Base-by-base conservation (phyloP, 2,113 vertebrate species). In the Corydoras sp. region DNA sequence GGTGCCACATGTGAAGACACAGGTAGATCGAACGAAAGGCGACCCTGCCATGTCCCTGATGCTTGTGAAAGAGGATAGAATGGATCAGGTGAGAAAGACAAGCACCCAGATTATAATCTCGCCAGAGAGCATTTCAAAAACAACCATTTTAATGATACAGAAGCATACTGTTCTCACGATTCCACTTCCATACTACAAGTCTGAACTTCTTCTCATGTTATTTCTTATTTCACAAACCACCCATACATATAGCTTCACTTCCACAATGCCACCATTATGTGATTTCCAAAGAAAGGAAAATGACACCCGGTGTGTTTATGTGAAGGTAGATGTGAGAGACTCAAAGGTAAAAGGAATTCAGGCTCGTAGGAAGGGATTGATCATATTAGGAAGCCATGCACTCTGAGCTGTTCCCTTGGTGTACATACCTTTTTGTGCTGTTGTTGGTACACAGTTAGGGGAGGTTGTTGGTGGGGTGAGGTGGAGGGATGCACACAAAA, bases 361-460 rank as follows among this genome's bases (percentile, higher is more conserved):
- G 35, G 35, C 4, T 43, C 13, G 6, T 14, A 68, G 32, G 15
- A 12, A 55, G 29, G 12, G 12, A 56, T 5, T 12, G 65, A 30
- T 43, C 35, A 43, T 77, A 60, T 43, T 35, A 64, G 59, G 53
- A 35, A 18, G 72, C 59, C 58, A 76, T 71, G 74, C 49, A 61
- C 63, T 68, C 53, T 62, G 56, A 55, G 63, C 7, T 4, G 58
- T 62, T 64, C 8, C 29, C 58, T 68, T 71, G 72, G 54, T 14
- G 65, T 74, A 81, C 81, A 49, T 83, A 83, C 81, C 80, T 83
- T 48, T 78, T 83, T 51, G 62, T 58, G 62, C 77, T 80, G 73
- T 50, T 71, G 74, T 30, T n/a, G n/a, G 68, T 69, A 76, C 58
- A 77, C 60, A 75, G 62, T 76, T 76, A 80, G 51, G 50, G 64